Base-by-base conservation (phyloP, 2,888 invertebrate genomes). In the Platerodrilus igneus region DNA sequence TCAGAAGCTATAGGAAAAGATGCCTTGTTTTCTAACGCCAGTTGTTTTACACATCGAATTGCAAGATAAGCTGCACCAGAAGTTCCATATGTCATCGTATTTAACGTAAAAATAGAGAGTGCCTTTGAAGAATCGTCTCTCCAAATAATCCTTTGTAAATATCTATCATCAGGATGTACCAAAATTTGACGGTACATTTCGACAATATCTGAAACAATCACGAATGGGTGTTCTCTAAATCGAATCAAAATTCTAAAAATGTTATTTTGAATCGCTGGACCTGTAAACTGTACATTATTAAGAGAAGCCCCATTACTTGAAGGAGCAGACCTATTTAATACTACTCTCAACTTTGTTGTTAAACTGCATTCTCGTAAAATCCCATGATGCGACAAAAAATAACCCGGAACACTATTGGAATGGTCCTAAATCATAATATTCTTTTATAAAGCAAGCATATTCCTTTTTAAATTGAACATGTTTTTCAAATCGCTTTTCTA, bases 401-500 rank as follows among this genome's bases (percentile, higher is more conserved):
- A n/a, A n/a, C n/a, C n/a, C n/a, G n/a, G n/a, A n/a, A n/a, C n/a
- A n/a, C n/a, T n/a, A n/a, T n/a, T n/a, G n/a, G n/a, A n/a, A n/a
- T n/a, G n/a, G n/a, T n/a, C n/a, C n/a, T n/a, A n/a, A n/a, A n/a
- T n/a, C n/a, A n/a, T n/a, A n/a, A n/a, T n/a, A n/a, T n/a, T n/a
- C n/a, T n/a, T n/a, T n/a, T n/a, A n/a, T n/a, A n/a, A n/a, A n/a
- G n/a, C n/a, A n/a, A n/a, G n/a, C n/a, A 14, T 50, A 50, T 6
- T 29, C 15, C 15, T 21, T 11, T 26, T 35, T 36, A 17, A 48
- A 35, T 2, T 18, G 15, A 16, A 30, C 27, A 27, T 31, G 20
- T 25, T 30, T 26, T 8, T 16, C 9, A 13, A 50, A 37, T 21
- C 28, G 37, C 14, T 33, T 36, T 40, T 50, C 45, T 36, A 48